Percentiles rank a stretch among this genome's conserved stretches.
Evolutionary conservation across 1,140 invertebrate species (phyloP).

Genomic region (Rhyzopertha dominica): DNA sequence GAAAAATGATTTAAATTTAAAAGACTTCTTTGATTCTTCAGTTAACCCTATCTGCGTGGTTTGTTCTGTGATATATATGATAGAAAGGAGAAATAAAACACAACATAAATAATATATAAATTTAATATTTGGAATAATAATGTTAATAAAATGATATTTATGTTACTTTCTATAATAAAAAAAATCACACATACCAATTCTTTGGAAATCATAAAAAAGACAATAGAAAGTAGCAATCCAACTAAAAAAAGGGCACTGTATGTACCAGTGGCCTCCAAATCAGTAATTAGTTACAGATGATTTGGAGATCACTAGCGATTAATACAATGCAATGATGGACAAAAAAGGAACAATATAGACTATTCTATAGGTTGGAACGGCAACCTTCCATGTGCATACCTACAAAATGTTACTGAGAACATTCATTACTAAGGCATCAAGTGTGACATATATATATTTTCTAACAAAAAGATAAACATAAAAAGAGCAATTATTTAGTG

Average conservation of each 20-base stretch:
- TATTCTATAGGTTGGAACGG: not conserved
- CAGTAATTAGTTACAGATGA: conserved; percentile 9
- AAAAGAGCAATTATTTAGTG: conserved; percentile 7
- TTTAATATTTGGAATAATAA: conserved; percentile 33
- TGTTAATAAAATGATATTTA: conserved; percentile 40
- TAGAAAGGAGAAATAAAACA: no score
- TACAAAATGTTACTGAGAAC: not conserved
- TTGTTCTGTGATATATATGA: no score
- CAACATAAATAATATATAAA: no score
- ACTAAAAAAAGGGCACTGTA: conserved; percentile 15
- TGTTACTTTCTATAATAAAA: conserved; percentile 36
- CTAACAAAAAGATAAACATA: not conserved
- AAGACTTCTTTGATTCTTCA: no score
- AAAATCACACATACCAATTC: conserved; percentile 42
- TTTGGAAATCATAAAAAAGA: conserved; percentile 41
- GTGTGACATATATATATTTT: conserved; percentile 1
- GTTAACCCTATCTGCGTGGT: no score
- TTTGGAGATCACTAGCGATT: conserved; percentile 21
- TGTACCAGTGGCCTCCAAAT: conserved; percentile 5
- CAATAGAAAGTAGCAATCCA: conserved; percentile 23
- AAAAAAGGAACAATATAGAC: conserved; percentile 2
- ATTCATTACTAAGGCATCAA: not conserved
- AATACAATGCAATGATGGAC: conserved; percentile 22
- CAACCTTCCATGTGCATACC: not conserved
- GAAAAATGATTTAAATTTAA: no score